Evolutionary conservation across 2,888 invertebrate genomes (phyloP), one percentile per base, ranked within the genome.

Genomic region (Andrena chrysosceles): DNA sequence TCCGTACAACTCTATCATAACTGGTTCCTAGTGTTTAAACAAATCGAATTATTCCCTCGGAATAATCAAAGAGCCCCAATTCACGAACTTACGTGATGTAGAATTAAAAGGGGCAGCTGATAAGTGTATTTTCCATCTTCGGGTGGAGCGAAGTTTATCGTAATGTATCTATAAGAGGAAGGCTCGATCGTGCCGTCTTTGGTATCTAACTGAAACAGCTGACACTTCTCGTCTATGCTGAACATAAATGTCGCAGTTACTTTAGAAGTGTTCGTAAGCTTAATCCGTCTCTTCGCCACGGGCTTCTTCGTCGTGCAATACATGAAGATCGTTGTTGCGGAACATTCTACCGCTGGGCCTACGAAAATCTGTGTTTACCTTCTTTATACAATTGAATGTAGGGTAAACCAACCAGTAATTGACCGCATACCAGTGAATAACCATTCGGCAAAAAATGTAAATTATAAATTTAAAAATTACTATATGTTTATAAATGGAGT

Each of bases 181-280:
- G 93, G 86, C 54, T 80, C 83, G 62, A 95, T 89, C 0, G 64
- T 73, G 20, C 94, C 95, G 52, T 89, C 85, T 6, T 54, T 77
- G 16, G 91, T 90, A 69, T 91, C 89, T 4, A 94, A 83, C 66
- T 91, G 90, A 85, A 94, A 94, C 16, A 92, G 77, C 54, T 89
- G 90, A 49, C 92, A 89, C 33, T 83, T 67, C 29, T 76, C 81
- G 67, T 92, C 91, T 2, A 92, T 76, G 64, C 94, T 94, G 29
- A 94, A 93, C 79, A 93, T 90, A 79, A 93, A 94, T 23, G 72
- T 87, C 2, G 94, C 93, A 0, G 90, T 71, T 23, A 91, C 83
- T 20, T 86, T 85, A 0, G 94, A 93, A 31, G 83, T 73, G 81
- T 95, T 95, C 13, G 73, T 89, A 16, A 95, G 81, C 87, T 93